Conservation (phyloP, 2,113 vertebrate genomes). For the Tragelaphus buxtoni region DNA sequence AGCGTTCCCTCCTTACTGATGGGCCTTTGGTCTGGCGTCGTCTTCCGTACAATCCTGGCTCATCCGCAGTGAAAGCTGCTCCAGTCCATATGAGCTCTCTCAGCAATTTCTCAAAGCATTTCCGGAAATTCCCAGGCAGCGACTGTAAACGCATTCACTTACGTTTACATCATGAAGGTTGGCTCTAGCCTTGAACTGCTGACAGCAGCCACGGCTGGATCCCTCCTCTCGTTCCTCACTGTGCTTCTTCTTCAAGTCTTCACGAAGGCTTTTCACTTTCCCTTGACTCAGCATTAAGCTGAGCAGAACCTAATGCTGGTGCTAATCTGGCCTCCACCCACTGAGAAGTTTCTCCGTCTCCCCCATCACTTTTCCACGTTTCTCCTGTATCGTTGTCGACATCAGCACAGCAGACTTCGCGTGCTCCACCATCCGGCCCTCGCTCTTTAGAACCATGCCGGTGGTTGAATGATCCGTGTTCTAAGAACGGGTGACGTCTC, state of each 20-base stretch:
- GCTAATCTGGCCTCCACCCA: neutral
- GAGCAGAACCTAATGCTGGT: neutral
- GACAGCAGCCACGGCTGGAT: neutral
- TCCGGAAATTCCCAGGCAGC: neutral
- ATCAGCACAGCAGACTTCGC: fast-evolving
- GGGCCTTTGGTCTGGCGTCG: neutral
- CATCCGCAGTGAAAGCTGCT: neutral
- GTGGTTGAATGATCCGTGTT: neutral
- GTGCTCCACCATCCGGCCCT: fast-evolving
- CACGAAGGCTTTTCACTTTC: neutral
- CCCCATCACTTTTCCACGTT: fast-evolving
- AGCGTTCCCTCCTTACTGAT: neutral
- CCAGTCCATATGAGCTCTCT: neutral
- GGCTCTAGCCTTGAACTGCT: neutral
- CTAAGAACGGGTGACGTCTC: fast-evolving
- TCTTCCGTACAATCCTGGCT: neutral
- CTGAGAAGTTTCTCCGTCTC: neutral
- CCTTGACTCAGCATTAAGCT: neutral
- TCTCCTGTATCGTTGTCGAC: fast-evolving
- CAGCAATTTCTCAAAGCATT: neutral
- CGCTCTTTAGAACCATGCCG: neutral
- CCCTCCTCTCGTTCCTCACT: neutral
- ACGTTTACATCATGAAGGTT: fast-evolving
- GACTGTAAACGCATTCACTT: neutral
- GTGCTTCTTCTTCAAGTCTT: neutral